Conservation (phyloP, 2,113 vertebrate genomes). For the Prochilodus magdalenae region DNA sequence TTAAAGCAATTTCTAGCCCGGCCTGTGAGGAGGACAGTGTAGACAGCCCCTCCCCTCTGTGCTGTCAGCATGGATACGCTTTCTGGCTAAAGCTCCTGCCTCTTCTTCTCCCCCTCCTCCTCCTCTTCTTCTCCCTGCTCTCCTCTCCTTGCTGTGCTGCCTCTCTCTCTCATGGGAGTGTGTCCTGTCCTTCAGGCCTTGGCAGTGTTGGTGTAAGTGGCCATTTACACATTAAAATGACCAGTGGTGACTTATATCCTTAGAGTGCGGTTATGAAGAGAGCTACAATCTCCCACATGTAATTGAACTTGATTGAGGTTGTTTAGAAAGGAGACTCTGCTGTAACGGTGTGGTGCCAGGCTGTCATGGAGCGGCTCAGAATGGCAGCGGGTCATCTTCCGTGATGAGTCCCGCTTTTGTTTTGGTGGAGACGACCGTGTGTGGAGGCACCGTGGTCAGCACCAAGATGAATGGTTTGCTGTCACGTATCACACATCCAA, state of each 20-base stretch:
- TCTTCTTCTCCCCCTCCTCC: neutral
- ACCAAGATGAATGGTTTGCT: no score
- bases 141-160: neutral
- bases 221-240: conserved; percentile 22
- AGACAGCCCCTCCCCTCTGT: neutral
- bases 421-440: no score
- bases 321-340: no score
- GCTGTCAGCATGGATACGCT: conserved; percentile 19
- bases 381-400: no score
- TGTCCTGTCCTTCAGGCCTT: conserved; percentile 27
- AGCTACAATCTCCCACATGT: neutral
- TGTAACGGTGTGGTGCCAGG: no score
- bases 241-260: conserved; percentile 12
- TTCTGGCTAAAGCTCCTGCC: neutral
- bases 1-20: conserved; percentile 74
- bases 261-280: neutral
- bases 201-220: neutral
- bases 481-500: no score
- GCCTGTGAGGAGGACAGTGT: conserved; percentile 24
- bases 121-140: neutral
- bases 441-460: no score
- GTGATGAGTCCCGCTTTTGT: no score
- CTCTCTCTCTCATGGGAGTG: neutral
- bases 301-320: no score
- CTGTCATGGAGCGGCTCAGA: no score